Percentiles rank a stretch among this genome's conserved stretches.
These are phyloP conservation scores for Drosophila navojoa DNA, from an alignment of 1,140 invertebrate genomes.

Conservation along the genomic window DNA sequence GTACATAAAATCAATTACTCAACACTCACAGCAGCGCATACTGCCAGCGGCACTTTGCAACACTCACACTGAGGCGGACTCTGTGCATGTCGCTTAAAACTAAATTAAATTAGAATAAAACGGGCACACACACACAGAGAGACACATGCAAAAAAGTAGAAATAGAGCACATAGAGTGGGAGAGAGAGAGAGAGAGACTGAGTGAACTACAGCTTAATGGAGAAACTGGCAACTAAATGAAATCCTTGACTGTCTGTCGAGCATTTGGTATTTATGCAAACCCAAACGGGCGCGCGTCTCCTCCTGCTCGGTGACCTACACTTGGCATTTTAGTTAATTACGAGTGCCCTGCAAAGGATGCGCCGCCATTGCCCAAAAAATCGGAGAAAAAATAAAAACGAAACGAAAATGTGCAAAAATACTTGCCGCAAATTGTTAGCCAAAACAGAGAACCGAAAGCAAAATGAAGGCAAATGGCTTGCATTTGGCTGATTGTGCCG, in stretches of 20 bases:
- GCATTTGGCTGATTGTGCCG: slow-evolving; percentile 73
- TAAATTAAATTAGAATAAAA: slow-evolving; percentile 68
- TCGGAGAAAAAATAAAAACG: background rate
- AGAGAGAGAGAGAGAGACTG: background rate
- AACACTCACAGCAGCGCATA: slow-evolving; percentile 25
- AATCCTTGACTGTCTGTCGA: slow-evolving; percentile 55
- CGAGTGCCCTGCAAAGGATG: slow-evolving; percentile 44
- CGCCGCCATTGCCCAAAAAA: slow-evolving; percentile 3
- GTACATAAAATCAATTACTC: slow-evolving; percentile 41
- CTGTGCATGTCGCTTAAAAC: slow-evolving; percentile 40
- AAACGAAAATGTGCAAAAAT: slow-evolving; percentile 30
- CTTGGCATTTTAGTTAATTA: slow-evolving; percentile 74
- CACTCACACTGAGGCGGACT: background rate
- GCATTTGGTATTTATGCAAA: slow-evolving; percentile 44
- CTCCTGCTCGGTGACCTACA: slow-evolving; percentile 38
- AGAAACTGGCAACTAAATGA: slow-evolving; percentile 49
- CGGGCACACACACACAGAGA: background rate
- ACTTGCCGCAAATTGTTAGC: slow-evolving; percentile 33
- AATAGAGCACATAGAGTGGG: background rate
- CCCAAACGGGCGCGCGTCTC: background rate
- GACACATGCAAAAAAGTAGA: slow-evolving; percentile 7
- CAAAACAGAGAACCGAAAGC: slow-evolving; percentile 14
- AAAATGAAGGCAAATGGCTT: slow-evolving; percentile 4
- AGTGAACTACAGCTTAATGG: slow-evolving; percentile 48
- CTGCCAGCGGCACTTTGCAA: slow-evolving; percentile 9